Evolutionary conservation across 1,140 invertebrate species (phyloP).

Genomic region (Drosophila jambulina): DNA sequence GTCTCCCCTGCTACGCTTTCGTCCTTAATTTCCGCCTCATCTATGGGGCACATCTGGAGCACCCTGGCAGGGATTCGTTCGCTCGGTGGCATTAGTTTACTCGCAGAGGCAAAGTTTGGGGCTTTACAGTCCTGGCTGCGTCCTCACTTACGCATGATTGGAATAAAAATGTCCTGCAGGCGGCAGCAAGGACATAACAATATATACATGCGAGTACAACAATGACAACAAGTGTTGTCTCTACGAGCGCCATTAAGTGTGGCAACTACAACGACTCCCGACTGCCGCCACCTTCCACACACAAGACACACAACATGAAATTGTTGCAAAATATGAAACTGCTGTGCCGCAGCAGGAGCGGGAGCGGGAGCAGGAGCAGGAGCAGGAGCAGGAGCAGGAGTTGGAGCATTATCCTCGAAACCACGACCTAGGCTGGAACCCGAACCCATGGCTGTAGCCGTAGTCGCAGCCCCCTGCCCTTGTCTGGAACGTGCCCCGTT

Average conservation of each 20-base stretch:
- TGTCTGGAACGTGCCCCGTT: conserved; percentile 15
- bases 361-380: not conserved
- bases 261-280: conserved; percentile 38
- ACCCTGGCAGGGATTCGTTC: not conserved
- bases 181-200: conserved; percentile 51
- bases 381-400: not conserved
- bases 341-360: not conserved
- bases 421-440: conserved; percentile 39
- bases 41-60: conserved; percentile 7
- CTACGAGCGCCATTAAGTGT: conserved; percentile 48
- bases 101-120: conserved; percentile 24
- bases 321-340: conserved; percentile 58
- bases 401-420: conserved; percentile 44
- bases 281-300: conserved; percentile 25
- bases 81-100: conserved; percentile 20
- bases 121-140: conserved; percentile 33
- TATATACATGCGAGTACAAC: conserved; percentile 36
- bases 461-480: no score
- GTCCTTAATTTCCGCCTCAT: conserved; percentile 8
- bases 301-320: conserved; percentile 43
- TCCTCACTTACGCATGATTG: conserved; percentile 61
- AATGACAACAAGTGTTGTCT: conserved; percentile 51
- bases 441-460: not conserved
- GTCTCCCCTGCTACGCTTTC: not conserved
- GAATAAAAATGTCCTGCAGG: conserved; percentile 60